phyloP scores from a whole-genome alignment of 2,888 invertebrate species.

The Apodemia hepburni region DNA sequence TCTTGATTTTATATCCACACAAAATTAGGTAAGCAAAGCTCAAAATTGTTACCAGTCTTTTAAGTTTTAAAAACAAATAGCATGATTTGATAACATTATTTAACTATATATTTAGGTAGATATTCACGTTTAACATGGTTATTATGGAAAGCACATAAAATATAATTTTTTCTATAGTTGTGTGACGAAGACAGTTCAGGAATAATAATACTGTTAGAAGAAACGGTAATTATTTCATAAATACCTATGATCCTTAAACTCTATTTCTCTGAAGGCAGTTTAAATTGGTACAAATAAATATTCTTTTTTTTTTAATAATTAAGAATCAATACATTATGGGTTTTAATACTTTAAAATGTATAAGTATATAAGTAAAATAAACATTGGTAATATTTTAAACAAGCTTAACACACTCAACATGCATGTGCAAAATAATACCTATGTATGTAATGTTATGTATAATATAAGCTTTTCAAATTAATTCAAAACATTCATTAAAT shows the following conservation, averaged over 20 bases:
- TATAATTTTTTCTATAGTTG: not conserved
- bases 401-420: constrained; percentile 54
- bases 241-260: constrained; percentile 7
- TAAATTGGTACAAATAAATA: constrained; percentile 24
- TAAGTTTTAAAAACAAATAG: constrained; percentile 2
- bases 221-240: constrained; percentile 1
- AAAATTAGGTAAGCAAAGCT: constrained; percentile 6
- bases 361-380: constrained; percentile 40
- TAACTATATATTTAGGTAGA: constrained; percentile 1
- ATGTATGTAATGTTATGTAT: constrained; percentile 54
- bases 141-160: too few species aligned
- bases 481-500: constrained; percentile 72
- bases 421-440: constrained; percentile 66
- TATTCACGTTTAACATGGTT: not conserved
- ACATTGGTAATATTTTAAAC: constrained; percentile 37
- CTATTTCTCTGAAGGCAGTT: constrained; percentile 35
- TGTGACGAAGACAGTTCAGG: constrained; percentile 1
- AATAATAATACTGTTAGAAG: constrained; percentile 8
- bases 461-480: constrained; percentile 55
- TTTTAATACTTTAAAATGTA: constrained; percentile 25
- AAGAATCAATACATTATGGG: constrained; percentile 12
- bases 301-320: not conserved
- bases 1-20: constrained; percentile 2
- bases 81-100: not conserved
- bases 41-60: constrained; percentile 11